Percentiles rank a stretch among this genome's conserved stretches.
phyloP scores from a whole-genome alignment of 2,797 vertebrate genomes.

The Hydrocynus forskahlii region DNA sequence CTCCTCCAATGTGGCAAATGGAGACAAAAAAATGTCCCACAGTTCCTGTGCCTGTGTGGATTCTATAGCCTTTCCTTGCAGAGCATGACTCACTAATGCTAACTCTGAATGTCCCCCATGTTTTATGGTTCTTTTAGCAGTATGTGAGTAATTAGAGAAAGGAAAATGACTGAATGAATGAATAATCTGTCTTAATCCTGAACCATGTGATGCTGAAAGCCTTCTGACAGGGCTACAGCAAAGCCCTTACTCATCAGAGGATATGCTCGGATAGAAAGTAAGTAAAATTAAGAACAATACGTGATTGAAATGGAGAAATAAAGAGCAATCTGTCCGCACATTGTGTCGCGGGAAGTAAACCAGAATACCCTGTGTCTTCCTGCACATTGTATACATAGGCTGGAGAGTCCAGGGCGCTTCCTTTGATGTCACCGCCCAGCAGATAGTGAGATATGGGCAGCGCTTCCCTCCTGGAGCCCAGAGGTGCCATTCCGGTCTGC shows the following conservation, averaged over 20 bases:
- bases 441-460: conserved; percentile 55
- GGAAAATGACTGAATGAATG: not conserved
- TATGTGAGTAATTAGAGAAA: not conserved
- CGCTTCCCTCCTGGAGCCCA: conserved; percentile 47
- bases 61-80: not conserved
- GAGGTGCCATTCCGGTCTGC: conserved; percentile 53
- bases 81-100: not conserved
- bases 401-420: conserved; percentile 52
- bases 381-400: conserved; percentile 57
- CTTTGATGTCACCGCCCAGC: conserved; percentile 57
- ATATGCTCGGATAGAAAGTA: conserved; percentile 29
- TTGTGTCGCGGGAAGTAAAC: conserved; percentile 56
- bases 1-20: too few species aligned
- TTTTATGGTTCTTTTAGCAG: not conserved
- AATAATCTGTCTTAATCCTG: conserved; percentile 17
- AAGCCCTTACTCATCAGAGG: conserved; percentile 42
- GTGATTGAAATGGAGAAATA: conserved; percentile 40
- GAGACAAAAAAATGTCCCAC: too few species aligned
- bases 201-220: conserved; percentile 20
- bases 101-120: not conserved
- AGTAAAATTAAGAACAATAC: conserved; percentile 43
- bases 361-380: conserved; percentile 60
- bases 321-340: conserved; percentile 29
- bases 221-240: conserved; percentile 5
- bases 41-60: conserved; percentile 1